A percentile compares a stretch with the other conserved stretches of the same genome.
phyloP scores from a whole-genome alignment of 2,113 vertebrate species.

The Planiliza haematocheilus region DNA sequence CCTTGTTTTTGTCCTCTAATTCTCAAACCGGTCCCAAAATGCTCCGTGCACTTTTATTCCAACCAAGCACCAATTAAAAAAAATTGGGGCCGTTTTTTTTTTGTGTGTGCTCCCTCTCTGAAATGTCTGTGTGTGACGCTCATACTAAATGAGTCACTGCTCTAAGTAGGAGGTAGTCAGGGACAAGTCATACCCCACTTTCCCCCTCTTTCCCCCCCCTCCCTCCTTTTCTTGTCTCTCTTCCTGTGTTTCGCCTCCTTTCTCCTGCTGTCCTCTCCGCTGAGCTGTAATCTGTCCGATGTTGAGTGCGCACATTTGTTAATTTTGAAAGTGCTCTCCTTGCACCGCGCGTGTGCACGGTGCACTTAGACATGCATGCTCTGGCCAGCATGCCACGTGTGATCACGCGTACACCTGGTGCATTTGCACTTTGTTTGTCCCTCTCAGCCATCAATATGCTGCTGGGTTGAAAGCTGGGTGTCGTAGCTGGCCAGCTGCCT shows the following conservation, averaged over 20 bases:
- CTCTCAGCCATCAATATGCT: slow-evolving; percentile 58
- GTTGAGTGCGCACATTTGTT: slow-evolving; percentile 55
- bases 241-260: slow-evolving; percentile 23
- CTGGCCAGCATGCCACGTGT: slow-evolving; percentile 39
- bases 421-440: slow-evolving; percentile 64
- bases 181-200: slow-evolving; percentile 24
- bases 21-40: slow-evolving; percentile 27
- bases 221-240: slow-evolving; percentile 33
- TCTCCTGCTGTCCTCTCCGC: slow-evolving; percentile 31
- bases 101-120: slow-evolving; percentile 33
- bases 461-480: slow-evolving; percentile 60
- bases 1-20: not conserved
- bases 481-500: slow-evolving; percentile 54
- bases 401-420: slow-evolving; percentile 61
- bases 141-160: slow-evolving; percentile 52
- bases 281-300: slow-evolving; percentile 51
- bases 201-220: slow-evolving; percentile 39
- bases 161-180: slow-evolving; percentile 35
- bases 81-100: slow-evolving; percentile 52
- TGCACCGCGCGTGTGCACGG: not conserved
- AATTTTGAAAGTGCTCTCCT: slow-evolving; percentile 16
- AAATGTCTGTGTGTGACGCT: slow-evolving; percentile 51
- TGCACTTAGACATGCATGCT: no score
- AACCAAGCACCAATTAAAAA: slow-evolving; percentile 53
- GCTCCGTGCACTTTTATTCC: slow-evolving; percentile 37